phyloP scores from a whole-genome alignment of 2,113 vertebrate species.

The Muntiacus reevesi region DNA sequence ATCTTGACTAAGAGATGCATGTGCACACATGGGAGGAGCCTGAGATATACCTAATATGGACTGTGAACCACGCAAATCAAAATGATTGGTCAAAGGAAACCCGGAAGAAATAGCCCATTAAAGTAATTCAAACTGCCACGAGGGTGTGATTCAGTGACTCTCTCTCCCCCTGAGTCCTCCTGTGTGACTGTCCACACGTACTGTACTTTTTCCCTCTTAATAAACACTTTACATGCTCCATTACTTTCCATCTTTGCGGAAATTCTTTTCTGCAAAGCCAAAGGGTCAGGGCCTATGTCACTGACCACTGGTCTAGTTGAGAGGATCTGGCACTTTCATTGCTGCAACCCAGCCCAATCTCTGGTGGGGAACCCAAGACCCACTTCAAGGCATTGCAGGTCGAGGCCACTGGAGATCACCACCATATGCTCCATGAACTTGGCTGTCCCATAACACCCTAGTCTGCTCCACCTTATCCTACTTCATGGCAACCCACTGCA shows the following conservation, averaged over 20 bases:
- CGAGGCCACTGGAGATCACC: not conserved
- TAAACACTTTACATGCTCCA: not conserved
- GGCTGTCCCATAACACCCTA: not conserved
- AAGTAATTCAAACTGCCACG: not conserved
- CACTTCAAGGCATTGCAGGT: not conserved
- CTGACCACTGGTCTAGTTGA: not conserved
- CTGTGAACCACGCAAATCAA: not conserved
- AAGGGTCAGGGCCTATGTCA: not conserved
- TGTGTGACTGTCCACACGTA: not conserved
- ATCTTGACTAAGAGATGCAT: not conserved
- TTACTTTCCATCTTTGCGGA: not conserved
- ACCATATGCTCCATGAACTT: not conserved
- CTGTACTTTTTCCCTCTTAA: not conserved
- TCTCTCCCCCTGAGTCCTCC: not conserved
- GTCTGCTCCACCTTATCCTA: not conserved
- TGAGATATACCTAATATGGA: not conserved
- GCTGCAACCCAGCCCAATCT: not conserved
- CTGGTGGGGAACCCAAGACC: not conserved
- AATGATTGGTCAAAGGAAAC: not conserved
- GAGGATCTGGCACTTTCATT: not conserved
- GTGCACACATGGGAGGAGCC: not conserved
- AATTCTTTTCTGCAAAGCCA: not conserved
- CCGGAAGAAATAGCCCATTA: not conserved
- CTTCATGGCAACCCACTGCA: not conserved
- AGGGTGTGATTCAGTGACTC: not conserved